Percentiles rank a stretch among this genome's conserved stretches.
These are phyloP conservation scores for Otocyon megalotis DNA, from an alignment of 2,113 vertebrate genomes.

Conservation along the genomic window DNA sequence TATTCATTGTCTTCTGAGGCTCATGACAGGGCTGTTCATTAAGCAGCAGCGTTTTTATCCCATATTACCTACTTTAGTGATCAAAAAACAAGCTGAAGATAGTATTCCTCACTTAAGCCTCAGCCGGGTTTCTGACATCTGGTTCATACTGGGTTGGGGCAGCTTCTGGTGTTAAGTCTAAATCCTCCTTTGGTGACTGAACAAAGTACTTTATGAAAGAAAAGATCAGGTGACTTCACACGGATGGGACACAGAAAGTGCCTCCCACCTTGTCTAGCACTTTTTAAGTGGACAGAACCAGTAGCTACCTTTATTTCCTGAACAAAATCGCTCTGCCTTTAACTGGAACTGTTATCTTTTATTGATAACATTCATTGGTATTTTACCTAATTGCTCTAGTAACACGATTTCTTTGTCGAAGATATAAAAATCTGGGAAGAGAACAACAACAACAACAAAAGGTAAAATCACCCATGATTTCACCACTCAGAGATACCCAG, in stretches of 20 bases:
- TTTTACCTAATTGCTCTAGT: background rate
- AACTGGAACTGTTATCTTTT: background rate
- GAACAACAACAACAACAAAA: background rate
- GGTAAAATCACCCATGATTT: background rate
- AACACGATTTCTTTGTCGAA: background rate
- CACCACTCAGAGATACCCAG: background rate
- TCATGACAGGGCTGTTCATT: background rate
- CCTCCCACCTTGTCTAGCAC: background rate
- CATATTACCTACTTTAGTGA: background rate
- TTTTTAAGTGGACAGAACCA: background rate
- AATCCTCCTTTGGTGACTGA: background rate
- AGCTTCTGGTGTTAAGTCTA: background rate
- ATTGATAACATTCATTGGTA: background rate
- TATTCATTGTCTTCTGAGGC: background rate
- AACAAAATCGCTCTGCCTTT: background rate
- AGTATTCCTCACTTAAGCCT: background rate
- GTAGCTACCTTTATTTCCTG: background rate
- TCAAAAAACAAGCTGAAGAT: background rate
- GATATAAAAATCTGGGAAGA: background rate
- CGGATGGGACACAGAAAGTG: background rate
- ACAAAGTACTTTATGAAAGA: background rate
- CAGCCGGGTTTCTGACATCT: background rate
- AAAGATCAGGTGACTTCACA: background rate
- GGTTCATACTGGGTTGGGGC: background rate
- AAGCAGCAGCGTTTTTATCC: background rate